Conservation (phyloP, 2,888 invertebrate species). For the Drosophila fungiperda region DNA sequence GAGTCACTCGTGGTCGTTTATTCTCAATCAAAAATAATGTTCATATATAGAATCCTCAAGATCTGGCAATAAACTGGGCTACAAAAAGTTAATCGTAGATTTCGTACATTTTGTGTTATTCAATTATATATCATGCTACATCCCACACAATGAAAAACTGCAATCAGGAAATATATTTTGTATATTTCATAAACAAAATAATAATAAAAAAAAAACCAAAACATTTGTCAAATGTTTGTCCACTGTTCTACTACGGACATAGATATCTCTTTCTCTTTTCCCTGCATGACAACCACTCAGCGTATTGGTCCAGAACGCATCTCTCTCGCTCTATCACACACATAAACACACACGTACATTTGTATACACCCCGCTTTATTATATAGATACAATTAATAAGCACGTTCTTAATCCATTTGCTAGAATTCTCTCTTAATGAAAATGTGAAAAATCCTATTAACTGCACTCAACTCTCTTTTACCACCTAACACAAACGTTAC, state of each 20-base stretch:
- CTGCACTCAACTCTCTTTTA: constrained; percentile 74
- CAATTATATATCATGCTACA: constrained; percentile 82
- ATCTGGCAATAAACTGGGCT: constrained; percentile 57
- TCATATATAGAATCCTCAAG: constrained; percentile 55
- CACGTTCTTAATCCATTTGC: constrained; percentile 37
- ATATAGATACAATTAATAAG: constrained; percentile 36
- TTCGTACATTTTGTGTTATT: constrained; percentile 63
- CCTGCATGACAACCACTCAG: constrained; percentile 49
- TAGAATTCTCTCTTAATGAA: constrained; percentile 25
- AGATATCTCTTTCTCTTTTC: constrained; percentile 31
- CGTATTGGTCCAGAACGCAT: constrained; percentile 45
- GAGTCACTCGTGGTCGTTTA: constrained; percentile 20
- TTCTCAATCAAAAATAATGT: constrained; percentile 24
- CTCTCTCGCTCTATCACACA: constrained; percentile 1
- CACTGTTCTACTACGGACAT: constrained; percentile 30
- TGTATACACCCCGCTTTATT: constrained; percentile 27
- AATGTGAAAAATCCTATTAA: constrained; percentile 69
- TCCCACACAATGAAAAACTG: constrained; percentile 75
- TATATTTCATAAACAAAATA: constrained; percentile 19
- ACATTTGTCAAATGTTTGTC: constrained; percentile 45
- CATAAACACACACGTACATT: constrained; percentile 4
- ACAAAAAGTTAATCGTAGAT: constrained; percentile 63
- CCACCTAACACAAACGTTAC: constrained; percentile 50
- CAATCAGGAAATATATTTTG: constrained; percentile 49
- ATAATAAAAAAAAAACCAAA: not conserved